Percentiles rank a stretch among this genome's conserved stretches.
phyloP scores from a whole-genome alignment of 37 sponge, comb jelly and placozoan genomes.

The Crambe crambe region DNA sequence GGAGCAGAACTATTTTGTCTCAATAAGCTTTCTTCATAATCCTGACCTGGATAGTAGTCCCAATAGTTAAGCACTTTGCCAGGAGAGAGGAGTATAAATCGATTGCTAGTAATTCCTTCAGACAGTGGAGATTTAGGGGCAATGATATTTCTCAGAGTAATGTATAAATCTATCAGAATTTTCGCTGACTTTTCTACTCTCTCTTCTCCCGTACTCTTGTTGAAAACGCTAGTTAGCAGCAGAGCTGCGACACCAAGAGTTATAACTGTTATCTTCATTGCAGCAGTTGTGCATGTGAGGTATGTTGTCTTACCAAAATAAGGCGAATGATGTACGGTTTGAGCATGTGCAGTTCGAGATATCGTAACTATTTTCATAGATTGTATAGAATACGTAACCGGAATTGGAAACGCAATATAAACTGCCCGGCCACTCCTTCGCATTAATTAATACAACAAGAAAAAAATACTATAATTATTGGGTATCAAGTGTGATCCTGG shows the following conservation, averaged over 20 bases:
- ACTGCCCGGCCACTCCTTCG: no score
- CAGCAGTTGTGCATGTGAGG: neutral
- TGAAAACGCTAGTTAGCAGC: neutral
- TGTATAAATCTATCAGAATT: slow-evolving; percentile 2
- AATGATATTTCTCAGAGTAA: neutral
- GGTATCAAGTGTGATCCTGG: no score
- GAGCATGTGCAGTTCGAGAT: no score
- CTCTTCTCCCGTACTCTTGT: neutral
- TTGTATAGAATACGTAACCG: no score
- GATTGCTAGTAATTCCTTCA: neutral
- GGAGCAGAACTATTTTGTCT: neutral
- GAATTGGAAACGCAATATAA: no score
- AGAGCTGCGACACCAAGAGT: neutral
- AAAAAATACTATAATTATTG: no score
- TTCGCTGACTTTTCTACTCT: neutral
- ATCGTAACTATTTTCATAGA: no score
- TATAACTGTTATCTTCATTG: neutral
- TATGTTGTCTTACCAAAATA: neutral
- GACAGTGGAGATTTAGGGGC: slow-evolving; percentile 18
- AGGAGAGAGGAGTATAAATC: slow-evolving; percentile 28
- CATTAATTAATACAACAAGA: no score
- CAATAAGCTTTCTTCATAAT: slow-evolving; percentile 18
- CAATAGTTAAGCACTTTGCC: slow-evolving; percentile 38
- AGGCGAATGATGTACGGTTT: neutral
- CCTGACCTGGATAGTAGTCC: slow-evolving; percentile 51